Percentiles rank a stretch among this genome's conserved stretches.
Evolutionary conservation across 2,113 vertebrate species (phyloP).

Genomic region (Xiphorhynchus elegans): DNA sequence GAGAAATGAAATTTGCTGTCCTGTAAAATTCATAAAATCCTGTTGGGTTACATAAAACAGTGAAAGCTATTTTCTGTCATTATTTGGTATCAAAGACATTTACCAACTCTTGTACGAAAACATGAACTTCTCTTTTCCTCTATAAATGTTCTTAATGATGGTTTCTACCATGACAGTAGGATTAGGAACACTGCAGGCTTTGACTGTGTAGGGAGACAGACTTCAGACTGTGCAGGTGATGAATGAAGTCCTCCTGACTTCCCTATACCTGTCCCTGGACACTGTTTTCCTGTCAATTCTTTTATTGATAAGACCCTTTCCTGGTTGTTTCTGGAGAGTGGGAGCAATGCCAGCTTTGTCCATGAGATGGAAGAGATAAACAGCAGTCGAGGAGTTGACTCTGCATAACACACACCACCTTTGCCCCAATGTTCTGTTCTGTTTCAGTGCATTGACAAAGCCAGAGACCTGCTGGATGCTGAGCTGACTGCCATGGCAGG

Average conservation of each 20-base stretch:
- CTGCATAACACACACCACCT: background rate
- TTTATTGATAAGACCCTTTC: background rate
- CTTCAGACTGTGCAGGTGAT: background rate
- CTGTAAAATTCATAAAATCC: conserved; percentile 17
- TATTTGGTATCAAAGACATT: background rate
- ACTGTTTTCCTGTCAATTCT: background rate
- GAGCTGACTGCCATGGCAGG: conserved; percentile 98
- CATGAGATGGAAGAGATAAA: background rate
- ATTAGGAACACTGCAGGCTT: background rate
- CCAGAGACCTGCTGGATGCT: conserved; percentile 94
- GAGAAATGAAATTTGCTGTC: conserved; percentile 28
- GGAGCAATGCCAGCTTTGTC: background rate
- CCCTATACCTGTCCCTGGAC: background rate
- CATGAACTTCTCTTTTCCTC: background rate
- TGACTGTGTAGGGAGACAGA: background rate
- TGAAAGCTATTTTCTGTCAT: background rate
- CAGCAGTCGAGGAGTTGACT: background rate
- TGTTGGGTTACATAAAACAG: background rate
- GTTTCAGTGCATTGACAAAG: conserved; percentile 96
- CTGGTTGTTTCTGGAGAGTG: background rate
- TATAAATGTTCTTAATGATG: background rate
- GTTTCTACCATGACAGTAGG: background rate
- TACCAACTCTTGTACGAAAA: background rate
- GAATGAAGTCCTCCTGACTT: background rate
- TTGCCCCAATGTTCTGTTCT: background rate